Evolutionary conservation across 2,888 invertebrate genomes (phyloP).

Genomic region (Arrhopalites spinosus): DNA sequence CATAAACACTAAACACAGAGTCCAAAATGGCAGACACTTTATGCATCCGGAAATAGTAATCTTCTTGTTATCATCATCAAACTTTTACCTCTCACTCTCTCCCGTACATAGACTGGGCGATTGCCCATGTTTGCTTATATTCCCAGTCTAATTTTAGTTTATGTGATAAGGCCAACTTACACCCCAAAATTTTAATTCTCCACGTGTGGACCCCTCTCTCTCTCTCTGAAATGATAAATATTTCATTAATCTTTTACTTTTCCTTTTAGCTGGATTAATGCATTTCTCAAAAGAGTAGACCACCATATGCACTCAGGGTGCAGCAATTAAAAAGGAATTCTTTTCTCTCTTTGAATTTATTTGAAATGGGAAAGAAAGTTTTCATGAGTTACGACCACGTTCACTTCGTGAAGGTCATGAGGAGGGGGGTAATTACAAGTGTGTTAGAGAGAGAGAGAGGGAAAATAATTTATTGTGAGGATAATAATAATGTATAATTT

Average conservation of each 20-base stretch:
- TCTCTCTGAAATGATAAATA: neutral
- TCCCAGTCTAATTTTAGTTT: slow-evolving; percentile 3
- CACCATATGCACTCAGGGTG: neutral
- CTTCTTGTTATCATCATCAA: neutral
- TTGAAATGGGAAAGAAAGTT: neutral
- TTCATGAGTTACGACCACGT: too few relatives aligned
- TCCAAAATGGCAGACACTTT: neutral
- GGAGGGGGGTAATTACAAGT: too few relatives aligned
- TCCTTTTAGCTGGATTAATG: neutral
- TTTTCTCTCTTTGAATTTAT: too few relatives aligned
- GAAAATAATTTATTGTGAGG: neutral
- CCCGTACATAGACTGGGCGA: neutral
- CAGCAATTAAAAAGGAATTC: neutral
- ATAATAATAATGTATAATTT: neutral
- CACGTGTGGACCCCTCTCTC: neutral
- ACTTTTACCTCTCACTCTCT: neutral
- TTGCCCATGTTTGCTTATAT: neutral
- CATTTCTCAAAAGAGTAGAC: too few relatives aligned
- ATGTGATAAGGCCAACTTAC: neutral
- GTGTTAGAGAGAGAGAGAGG: too few relatives aligned
- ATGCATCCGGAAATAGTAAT: slow-evolving; percentile 3
- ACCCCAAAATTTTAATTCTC: neutral
- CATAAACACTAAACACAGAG: neutral
- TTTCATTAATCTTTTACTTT: neutral
- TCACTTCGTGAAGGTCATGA: too few relatives aligned